Conservation (phyloP, 2,113 vertebrate genomes). For the Melanocharis versteri region DNA sequence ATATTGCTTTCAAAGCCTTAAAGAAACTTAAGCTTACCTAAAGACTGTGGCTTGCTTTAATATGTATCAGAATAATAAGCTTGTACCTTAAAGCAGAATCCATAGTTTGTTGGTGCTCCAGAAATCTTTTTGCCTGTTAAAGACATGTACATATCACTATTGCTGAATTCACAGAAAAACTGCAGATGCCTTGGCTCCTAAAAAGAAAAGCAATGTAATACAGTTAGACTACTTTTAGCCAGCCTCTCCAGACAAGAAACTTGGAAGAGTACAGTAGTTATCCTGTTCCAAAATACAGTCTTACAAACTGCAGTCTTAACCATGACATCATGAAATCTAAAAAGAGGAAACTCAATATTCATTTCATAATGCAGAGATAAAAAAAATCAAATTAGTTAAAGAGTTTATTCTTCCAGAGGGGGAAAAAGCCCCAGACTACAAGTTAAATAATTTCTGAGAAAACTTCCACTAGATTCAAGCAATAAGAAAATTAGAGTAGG, state of each 20-base stretch:
- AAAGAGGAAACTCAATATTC: not conserved
- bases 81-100: constrained; percentile 96
- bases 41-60: constrained; percentile 71
- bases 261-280: not conserved
- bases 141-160: constrained; percentile 88
- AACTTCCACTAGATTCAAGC: not conserved
- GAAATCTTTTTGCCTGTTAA: constrained; percentile 88
- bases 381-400: not conserved
- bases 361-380: not conserved
- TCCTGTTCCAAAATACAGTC: constrained; percentile 1
- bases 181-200: constrained; percentile 97
- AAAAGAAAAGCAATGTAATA: constrained; percentile 56
- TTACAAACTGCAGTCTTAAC: not conserved
- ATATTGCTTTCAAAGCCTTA: constrained; percentile 56
- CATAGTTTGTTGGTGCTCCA: constrained; percentile 88
- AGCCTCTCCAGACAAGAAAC: not conserved
- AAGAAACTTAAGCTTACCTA: constrained; percentile 71
- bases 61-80: constrained; percentile 72
- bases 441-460: not conserved
- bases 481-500: not conserved
- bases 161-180: constrained; percentile 92
- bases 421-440: not conserved
- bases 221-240: constrained; percentile 31
- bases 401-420: not conserved
- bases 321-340: not conserved